A percentile compares a stretch with the other conserved stretches of the same genome.
Conservation (phyloP, 1,140 invertebrate genomes). For the Carposina sasakii region DNA sequence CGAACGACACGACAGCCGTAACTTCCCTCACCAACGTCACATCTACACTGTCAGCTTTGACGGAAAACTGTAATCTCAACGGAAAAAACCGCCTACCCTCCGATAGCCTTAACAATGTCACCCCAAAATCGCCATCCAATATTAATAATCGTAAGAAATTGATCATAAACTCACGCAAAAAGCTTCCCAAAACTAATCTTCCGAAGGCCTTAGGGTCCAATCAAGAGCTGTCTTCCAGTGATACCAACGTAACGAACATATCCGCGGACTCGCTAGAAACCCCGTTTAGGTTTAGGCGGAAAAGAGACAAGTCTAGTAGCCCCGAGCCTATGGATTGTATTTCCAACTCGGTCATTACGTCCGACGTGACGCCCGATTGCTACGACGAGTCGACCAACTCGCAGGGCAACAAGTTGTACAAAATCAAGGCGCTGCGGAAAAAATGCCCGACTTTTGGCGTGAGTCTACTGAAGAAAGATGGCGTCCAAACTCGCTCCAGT, state of each 20-base stretch:
- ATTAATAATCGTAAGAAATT: slow-evolving; percentile 52
- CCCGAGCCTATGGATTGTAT: slow-evolving; percentile 67
- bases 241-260: slow-evolving; percentile 66
- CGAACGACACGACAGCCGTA: slow-evolving; percentile 36
- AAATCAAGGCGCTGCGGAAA: slow-evolving; percentile 66
- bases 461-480: slow-evolving; percentile 59
- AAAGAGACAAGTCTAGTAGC: slow-evolving; percentile 61
- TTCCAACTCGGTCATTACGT: slow-evolving; percentile 51
- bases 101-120: slow-evolving; percentile 51
- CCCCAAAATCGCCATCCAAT: slow-evolving; percentile 31
- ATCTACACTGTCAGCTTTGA: slow-evolving; percentile 60
- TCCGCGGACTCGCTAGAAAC: slow-evolving; percentile 64
- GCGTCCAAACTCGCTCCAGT: slow-evolving; percentile 58
- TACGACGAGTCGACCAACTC: slow-evolving; percentile 62
- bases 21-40: slow-evolving; percentile 51
- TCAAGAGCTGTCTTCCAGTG: slow-evolving; percentile 64
- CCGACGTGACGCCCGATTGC: slow-evolving; percentile 57
- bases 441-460: slow-evolving; percentile 61
- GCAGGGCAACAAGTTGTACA: slow-evolving; percentile 66
- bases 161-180: slow-evolving; percentile 58
- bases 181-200: slow-evolving; percentile 47
- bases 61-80: slow-evolving; percentile 64
- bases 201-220: slow-evolving; percentile 48
- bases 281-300: slow-evolving; percentile 61
- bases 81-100: slow-evolving; percentile 57